These are phyloP conservation scores for Drosophila nannoptera DNA, from an alignment of 1,140 invertebrate genomes.

Conservation along the genomic window DNA sequence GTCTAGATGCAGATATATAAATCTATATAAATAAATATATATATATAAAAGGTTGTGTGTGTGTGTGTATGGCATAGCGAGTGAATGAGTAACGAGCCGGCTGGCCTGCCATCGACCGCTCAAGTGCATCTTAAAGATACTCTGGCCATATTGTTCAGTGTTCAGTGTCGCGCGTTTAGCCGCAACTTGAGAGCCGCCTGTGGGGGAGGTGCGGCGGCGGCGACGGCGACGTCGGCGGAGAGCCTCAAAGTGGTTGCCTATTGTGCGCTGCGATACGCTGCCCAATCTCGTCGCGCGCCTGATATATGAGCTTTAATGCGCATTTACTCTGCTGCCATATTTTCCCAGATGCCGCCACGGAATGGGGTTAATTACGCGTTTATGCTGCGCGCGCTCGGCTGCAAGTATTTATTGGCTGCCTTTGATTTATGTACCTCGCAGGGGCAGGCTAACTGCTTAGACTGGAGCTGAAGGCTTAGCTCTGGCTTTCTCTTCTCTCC, in stretches of 20 bases:
- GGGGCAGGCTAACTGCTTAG: neutral
- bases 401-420: slow-evolving; percentile 64
- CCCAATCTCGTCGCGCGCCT: slow-evolving; percentile 47
- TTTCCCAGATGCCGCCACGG: slow-evolving; percentile 11
- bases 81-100: slow-evolving; percentile 51
- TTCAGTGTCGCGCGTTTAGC: slow-evolving; percentile 41
- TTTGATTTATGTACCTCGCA: slow-evolving; percentile 64
- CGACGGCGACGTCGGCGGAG: slow-evolving; percentile 44
- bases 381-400: slow-evolving; percentile 45
- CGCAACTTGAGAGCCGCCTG: slow-evolving; percentile 44
- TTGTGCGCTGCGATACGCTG: neutral
- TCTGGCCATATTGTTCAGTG: slow-evolving; percentile 57
- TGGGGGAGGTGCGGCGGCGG: slow-evolving; percentile 16
- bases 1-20: neutral
- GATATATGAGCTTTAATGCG: slow-evolving; percentile 74
- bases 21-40: slow-evolving; percentile 39
- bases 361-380: slow-evolving; percentile 75
- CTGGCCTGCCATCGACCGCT: slow-evolving; percentile 63
- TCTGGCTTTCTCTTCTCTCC: neutral
- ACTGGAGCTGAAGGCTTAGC: neutral
- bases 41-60: slow-evolving; percentile 22
- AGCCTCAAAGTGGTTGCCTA: slow-evolving; percentile 19
- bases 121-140: slow-evolving; percentile 77
- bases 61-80: slow-evolving; percentile 33
- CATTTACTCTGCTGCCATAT: slow-evolving; percentile 67